phyloP scores from a whole-genome alignment of 1,140 invertebrate genomes.

The Bactericera cockerelli region DNA sequence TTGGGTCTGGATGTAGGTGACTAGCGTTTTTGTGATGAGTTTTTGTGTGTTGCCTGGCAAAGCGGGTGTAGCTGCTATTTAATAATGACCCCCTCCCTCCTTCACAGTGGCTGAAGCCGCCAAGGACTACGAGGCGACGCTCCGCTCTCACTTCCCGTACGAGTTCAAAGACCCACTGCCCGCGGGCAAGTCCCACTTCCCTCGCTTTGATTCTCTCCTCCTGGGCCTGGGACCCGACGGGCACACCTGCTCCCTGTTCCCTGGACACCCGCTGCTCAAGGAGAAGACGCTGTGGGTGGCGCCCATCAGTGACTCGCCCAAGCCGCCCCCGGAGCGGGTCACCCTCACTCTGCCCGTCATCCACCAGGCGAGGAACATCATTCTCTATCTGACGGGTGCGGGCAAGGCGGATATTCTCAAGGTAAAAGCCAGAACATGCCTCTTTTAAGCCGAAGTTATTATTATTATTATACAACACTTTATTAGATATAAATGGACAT shows the following conservation, averaged over 20 bases:
- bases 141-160: constrained; percentile 42
- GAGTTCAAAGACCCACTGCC: constrained; percentile 20
- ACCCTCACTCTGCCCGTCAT: constrained; percentile 87
- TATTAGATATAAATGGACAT: too few relatives aligned
- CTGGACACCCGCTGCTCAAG: constrained; percentile 55
- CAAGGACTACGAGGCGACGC: constrained; percentile 55
- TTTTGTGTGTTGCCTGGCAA: too few relatives aligned
- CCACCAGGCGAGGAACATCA: constrained; percentile 66
- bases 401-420: constrained; percentile 81
- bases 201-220: constrained; percentile 72
- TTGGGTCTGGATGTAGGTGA: too few relatives aligned
- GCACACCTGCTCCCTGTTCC: constrained; percentile 96
- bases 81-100: not conserved
- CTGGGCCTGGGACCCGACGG: constrained; percentile 96
- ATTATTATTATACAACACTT: too few relatives aligned
- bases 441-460: too few relatives aligned
- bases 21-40: too few relatives aligned
- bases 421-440: constrained; percentile 43
- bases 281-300: constrained; percentile 58
- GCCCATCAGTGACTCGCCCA: constrained; percentile 81
- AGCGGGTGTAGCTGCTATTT: too few relatives aligned
- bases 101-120: constrained; percentile 62
- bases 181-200: constrained; percentile 29
- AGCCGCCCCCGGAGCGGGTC: constrained; percentile 78
- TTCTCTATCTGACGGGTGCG: constrained; percentile 69